phyloP scores from a whole-genome alignment of 2,797 vertebrate species.

The Gymnocypris eckloni region DNA sequence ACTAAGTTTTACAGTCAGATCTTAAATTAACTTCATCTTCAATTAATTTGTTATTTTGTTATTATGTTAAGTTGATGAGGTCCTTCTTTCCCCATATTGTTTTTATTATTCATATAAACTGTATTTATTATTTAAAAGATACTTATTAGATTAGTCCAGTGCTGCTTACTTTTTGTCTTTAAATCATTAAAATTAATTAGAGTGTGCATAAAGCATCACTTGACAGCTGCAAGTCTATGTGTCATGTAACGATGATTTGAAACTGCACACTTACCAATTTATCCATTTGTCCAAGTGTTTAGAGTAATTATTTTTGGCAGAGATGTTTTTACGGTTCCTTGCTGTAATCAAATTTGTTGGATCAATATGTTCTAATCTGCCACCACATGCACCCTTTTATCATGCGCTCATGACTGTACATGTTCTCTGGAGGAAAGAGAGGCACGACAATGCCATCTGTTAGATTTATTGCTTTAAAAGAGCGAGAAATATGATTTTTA shows the following conservation, averaged over 20 bases:
- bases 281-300: neutral
- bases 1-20: neutral
- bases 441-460: slow-evolving; percentile 43
- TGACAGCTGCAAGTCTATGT: neutral
- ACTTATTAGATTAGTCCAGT: neutral
- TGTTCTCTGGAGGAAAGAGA: slow-evolving; percentile 30
- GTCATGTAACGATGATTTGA: neutral
- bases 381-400: slow-evolving; percentile 26
- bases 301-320: slow-evolving; percentile 1
- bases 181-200: slow-evolving; percentile 6
- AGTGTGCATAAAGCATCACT: neutral
- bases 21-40: neutral
- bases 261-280: neutral
- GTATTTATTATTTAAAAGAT: neutral
- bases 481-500: slow-evolving; percentile 12
- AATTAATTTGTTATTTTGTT: neutral
- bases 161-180: neutral
- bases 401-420: slow-evolving; percentile 23
- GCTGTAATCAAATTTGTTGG: slow-evolving; percentile 34
- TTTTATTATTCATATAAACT: neutral
- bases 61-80: neutral
- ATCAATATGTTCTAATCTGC: slow-evolving; percentile 41
- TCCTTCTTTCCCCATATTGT: neutral
- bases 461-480: slow-evolving; percentile 33
- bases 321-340: neutral